A percentile compares a stretch with the other conserved stretches of the same genome.
Conservation (phyloP, 2,797 vertebrate species). For the Syngnathus acus region DNA sequence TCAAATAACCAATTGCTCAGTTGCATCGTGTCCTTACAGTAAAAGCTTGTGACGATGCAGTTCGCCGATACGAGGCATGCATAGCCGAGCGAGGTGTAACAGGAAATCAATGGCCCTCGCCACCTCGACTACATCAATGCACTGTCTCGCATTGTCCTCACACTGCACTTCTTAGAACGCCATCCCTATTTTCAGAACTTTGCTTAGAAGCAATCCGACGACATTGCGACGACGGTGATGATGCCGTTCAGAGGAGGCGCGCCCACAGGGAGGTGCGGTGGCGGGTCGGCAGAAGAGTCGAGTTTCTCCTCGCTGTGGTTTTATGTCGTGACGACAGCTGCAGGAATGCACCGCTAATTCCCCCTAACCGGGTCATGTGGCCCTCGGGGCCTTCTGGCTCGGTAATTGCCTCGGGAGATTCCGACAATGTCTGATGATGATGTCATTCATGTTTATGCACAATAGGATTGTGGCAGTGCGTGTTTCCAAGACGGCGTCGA, state of each 20-base stretch:
- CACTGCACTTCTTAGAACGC: conserved; percentile 41
- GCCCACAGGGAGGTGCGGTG: conserved; percentile 6
- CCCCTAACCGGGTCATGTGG: conserved; percentile 45
- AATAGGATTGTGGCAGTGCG: not conserved
- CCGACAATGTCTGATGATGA: not conserved
- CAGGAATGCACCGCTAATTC: conserved; percentile 52
- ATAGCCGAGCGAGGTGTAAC: conserved; percentile 17
- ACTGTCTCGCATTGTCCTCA: conserved; percentile 11
- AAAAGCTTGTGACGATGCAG: conserved; percentile 13
- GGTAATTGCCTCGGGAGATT: conserved; percentile 6
- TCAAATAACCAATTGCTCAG: conserved; percentile 19
- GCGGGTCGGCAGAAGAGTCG: conserved; percentile 40
- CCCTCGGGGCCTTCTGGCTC: conserved; percentile 20
- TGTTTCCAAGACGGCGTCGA: conserved; percentile 15
- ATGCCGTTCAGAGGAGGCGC: conserved; percentile 17
- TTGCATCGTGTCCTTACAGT: conserved; percentile 21
- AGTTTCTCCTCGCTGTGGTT: conserved; percentile 56
- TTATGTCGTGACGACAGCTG: conserved; percentile 60
- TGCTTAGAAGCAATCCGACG: conserved; percentile 45
- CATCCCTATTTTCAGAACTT: conserved; percentile 48
- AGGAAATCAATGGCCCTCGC: conserved; percentile 55
- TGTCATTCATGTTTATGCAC: conserved; percentile 7
- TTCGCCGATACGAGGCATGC: conserved; percentile 27
- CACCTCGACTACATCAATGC: conserved; percentile 46
- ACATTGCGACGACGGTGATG: conserved; percentile 21